These are phyloP conservation scores for Dissostichus mawsoni DNA, from an alignment of 2,113 vertebrate species.

Conservation along the genomic window DNA sequence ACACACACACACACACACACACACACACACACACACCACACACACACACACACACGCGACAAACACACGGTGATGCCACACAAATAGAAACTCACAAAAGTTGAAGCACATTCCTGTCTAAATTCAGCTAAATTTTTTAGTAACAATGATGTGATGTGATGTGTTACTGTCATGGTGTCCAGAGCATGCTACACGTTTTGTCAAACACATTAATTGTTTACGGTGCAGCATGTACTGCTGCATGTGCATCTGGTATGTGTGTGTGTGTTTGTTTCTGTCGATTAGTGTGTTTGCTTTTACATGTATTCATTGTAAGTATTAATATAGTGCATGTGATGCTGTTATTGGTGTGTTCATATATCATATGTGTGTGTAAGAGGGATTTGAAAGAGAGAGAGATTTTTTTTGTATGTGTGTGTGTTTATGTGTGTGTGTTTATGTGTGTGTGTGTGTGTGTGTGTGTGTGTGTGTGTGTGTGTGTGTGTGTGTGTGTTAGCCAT, in stretches of 20 bases:
- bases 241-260: background rate
- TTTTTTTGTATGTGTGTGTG: background rate
- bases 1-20: constrained; percentile 25
- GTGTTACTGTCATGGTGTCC: constrained; percentile 28
- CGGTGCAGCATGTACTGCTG: constrained; percentile 3
- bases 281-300: background rate
- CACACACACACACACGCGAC: background rate
- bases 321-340: constrained; percentile 21
- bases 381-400: constrained; percentile 42
- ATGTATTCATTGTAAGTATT: constrained; percentile 19
- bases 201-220: constrained; percentile 37
- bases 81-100: constrained; percentile 30
- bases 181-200: constrained; percentile 26
- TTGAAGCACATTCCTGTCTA: constrained; percentile 32
- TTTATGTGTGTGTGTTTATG: background rate
- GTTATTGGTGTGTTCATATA: constrained; percentile 42
- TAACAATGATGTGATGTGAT: constrained; percentile 49
- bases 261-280: background rate
- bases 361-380: constrained; percentile 40
- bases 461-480: constrained; percentile 46
- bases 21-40: constrained; percentile 8
- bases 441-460: constrained; percentile 33
- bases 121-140: constrained; percentile 40
- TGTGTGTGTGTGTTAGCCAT: constrained; percentile 57
- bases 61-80: constrained; percentile 34